Conservation (phyloP, 1,140 invertebrate genomes). For the Drosophila sucinea region DNA sequence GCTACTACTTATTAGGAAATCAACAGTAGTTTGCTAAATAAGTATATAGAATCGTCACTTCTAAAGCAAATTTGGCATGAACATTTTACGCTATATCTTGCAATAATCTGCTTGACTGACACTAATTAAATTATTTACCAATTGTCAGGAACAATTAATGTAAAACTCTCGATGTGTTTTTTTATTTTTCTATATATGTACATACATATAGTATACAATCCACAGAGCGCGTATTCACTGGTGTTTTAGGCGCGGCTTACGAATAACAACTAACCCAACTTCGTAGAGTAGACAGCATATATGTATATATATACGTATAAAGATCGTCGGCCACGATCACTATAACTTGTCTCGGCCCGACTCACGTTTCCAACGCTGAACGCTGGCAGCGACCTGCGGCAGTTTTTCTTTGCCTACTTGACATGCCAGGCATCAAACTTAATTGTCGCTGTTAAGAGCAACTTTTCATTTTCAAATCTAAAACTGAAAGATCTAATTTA, state of each 20-base stretch:
- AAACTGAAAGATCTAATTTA: constrained; percentile 9
- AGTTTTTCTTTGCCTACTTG: constrained; percentile 28
- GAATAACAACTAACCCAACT: constrained; percentile 37
- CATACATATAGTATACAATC: neutral
- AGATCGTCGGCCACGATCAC: constrained; percentile 25
- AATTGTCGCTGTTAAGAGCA: constrained; percentile 12
- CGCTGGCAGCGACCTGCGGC: constrained; percentile 1
- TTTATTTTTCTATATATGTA: constrained; percentile 6
- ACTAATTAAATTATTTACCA: constrained; percentile 48
- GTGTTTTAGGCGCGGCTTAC: constrained; percentile 28
- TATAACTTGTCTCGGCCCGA: constrained; percentile 27
- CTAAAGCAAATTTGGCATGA: no score
- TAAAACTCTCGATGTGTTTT: constrained; percentile 29
- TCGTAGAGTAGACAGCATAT: constrained; percentile 25
- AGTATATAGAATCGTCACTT: no score
- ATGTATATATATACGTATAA: constrained; percentile 23
- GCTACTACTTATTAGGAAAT: no score
- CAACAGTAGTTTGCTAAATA: no score
- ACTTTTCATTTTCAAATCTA: neutral
- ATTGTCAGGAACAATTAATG: constrained; percentile 46
- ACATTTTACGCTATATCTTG: neutral
- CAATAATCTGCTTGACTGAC: neutral
- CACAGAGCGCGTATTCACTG: constrained; percentile 16
- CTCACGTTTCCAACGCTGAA: constrained; percentile 33
- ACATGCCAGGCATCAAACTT: constrained; percentile 26